phyloP scores from a whole-genome alignment of 2,888 invertebrate genomes.

The Limnephilus auricula region DNA sequence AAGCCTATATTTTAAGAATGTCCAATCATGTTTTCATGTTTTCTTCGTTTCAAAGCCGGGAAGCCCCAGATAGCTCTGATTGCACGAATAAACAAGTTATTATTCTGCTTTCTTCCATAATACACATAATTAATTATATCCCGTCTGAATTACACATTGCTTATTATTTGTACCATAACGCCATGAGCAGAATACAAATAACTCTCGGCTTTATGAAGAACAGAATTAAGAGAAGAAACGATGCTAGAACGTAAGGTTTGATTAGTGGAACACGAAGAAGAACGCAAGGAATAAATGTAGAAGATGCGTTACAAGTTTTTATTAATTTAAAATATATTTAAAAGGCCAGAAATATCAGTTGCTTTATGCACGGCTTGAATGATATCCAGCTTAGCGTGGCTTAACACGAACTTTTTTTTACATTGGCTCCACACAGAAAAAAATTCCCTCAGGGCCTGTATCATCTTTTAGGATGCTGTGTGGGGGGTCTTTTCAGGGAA shows the following conservation, averaged over 20 bases:
- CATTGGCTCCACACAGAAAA: no score
- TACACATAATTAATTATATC: neutral
- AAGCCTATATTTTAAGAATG: neutral
- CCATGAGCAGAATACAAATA: neutral
- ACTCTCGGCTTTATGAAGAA: neutral
- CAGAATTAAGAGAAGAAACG: neutral
- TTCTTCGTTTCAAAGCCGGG: no score
- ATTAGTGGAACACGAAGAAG: neutral
- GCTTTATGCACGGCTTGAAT: no score
- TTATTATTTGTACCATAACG: neutral
- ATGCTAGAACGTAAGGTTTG: neutral
- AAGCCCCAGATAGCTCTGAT: neutral
- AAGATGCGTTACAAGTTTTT: neutral
- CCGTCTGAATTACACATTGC: neutral
- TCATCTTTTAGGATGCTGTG: no score
- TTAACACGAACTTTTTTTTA: no score
- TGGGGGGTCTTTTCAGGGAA: no score
- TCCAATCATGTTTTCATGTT: no score
- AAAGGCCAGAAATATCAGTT: no score
- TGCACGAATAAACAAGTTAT: neutral
- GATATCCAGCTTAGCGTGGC: no score
- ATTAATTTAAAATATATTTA: no score
- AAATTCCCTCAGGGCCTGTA: no score
- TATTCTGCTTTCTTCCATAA: slow-evolving; percentile 2
- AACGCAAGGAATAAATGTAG: neutral